Evolutionary conservation across 1,140 invertebrate genomes (phyloP), one percentile per base, ranked within the genome.

Genomic region (Brachionus sp.): DNA sequence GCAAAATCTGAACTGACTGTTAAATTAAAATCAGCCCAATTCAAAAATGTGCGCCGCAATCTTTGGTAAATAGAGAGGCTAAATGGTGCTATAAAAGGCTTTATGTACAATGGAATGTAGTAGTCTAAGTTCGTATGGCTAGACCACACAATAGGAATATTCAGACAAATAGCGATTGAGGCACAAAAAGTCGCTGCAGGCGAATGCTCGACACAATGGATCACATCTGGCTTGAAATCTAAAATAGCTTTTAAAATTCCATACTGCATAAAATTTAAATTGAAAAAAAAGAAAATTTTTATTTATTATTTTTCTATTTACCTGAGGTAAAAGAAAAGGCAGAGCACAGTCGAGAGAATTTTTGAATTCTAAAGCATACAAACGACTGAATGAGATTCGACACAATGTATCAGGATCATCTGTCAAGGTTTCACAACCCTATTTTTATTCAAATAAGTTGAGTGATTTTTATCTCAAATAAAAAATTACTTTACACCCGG

Each of bases 131-230:
- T 64, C 1, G 83, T 77, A 37, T 84, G 83, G 57, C 35, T 57
- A 12, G 83, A 84, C 83, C 83, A 84, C 3, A 84, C 73, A 35
- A 84, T 68, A 0, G 83, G 83, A 23, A 83, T 73, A 13, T 84
- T 44, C n/a, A 84, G 37, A 16, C 23, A 77, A 13, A 19, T 37
- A 29, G 46, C 70, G 7, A 84, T 29, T 6, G 42, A 39, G 3
- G 50, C 70, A 29, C 46, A 64, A 46, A 84, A 84, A 12, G 66
- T 77, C 9, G 70, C n/a, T 42, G 35, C 50, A 23, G 83, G 83
- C 7, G 83, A 64, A 44, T 64, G 73, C 29, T 84, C 83, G 19
- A 77, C 70, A 50, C 68, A 44, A 50, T 84, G 83, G 1, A 77
- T 44, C 29, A 77, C 23, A 37, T 84, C 73, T 19, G 83, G 83